Evolutionary conservation across 2,888 invertebrate species (phyloP).

Genomic region (Meteorus cinctellus): DNA sequence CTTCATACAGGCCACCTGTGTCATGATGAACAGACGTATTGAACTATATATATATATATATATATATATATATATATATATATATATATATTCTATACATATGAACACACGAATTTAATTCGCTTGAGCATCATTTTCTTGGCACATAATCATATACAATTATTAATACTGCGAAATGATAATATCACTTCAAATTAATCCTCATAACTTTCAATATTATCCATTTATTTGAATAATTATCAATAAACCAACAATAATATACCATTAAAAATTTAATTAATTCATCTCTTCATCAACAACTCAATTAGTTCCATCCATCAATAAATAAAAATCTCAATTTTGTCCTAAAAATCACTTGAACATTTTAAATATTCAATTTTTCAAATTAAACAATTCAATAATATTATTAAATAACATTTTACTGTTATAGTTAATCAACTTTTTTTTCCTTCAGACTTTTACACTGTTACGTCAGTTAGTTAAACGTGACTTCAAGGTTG

Average conservation of each 20-base stretch:
- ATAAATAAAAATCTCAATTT: too few relatives aligned
- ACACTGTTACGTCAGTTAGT: too few relatives aligned
- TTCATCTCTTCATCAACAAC: not conserved
- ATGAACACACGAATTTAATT: not conserved
- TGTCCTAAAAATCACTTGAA: too few relatives aligned
- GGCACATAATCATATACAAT: slow-evolving; percentile 30
- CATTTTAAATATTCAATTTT: too few relatives aligned
- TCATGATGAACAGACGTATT: slow-evolving; percentile 24
- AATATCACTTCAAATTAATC: slow-evolving; percentile 24
- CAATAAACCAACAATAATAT: not conserved
- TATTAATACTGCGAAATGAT: slow-evolving; percentile 10
- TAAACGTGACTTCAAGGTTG: not conserved
- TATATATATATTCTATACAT: slow-evolving; percentile 8
- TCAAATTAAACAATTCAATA: too few relatives aligned
- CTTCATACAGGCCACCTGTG: slow-evolving; percentile 39
- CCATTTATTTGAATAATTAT: not conserved
- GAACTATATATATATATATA: not conserved
- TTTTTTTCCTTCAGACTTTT: too few relatives aligned
- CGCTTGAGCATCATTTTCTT: slow-evolving; percentile 31
- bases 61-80: not conserved
- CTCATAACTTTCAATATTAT: not conserved
- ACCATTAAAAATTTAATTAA: not conserved
- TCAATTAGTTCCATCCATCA: too few relatives aligned
- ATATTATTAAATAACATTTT: too few relatives aligned
- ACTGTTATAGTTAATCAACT: too few relatives aligned